Evolutionary conservation across 2,113 vertebrate species (phyloP), one percentile per base, ranked within the genome.

Genomic region (Notothenia rossii): DNA sequence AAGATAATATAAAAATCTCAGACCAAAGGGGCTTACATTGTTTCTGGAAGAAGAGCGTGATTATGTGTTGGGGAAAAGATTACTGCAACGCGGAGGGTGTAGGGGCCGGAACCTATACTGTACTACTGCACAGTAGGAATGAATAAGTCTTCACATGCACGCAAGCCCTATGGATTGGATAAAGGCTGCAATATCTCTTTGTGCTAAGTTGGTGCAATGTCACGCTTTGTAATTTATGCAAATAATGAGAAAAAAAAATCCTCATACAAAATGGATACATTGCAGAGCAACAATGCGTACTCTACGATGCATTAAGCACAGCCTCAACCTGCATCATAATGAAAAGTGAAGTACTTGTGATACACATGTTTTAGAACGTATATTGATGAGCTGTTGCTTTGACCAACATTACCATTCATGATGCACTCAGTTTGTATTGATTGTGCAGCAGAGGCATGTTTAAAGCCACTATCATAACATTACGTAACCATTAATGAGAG

Each of bases 171-270:
- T 58, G 18, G 58, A 71, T 22, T 22, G 54, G 33, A 75, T 49
- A 63, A 56, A 78, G 54, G 46, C 58, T 5, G 72, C 15, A 22
- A 46, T 64, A 56, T 65, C 51, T 70, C 7, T 5, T 74, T 76
- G 72, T 75, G 55, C 70, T 74, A 76, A 49, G 50, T 65, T 84
- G 84, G 86, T 79, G 86, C 86, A 92, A 89, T 91, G 89, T 89
- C 86, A 88, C 54, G 33, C 29, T 20, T 29, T 68, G 29, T 53
- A 67, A 92, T 92, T 63, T 83, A 91, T 91, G 85, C 81, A 68
- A 68, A 79, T 63, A 64, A 58, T 51, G 36, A 69, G 48, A 55
- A 6, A 70, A 67, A 67, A 73, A 79, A 71, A 70, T 73, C 60
- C n/a, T 55, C 15, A 70, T 81, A 43, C 51, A 77, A 82, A 79